A percentile compares a stretch with the other conserved stretches of the same genome.
Evolutionary conservation across 2,113 vertebrate genomes (phyloP).

Genomic region (Paradoxurus hermaphroditus): DNA sequence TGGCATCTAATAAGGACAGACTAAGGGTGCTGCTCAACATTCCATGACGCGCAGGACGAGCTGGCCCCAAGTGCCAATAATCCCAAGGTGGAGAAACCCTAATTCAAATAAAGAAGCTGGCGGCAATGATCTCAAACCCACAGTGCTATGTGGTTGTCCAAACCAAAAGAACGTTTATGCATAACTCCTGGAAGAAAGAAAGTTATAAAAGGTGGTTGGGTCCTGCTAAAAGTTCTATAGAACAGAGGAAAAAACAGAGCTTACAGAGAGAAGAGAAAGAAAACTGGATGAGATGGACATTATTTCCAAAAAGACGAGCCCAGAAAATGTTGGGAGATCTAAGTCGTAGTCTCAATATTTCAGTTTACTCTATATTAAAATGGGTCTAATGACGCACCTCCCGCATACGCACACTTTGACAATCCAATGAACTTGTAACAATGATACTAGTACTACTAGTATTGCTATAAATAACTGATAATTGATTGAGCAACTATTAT

Average conservation of each 20-base stretch:
- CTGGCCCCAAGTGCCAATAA: background rate
- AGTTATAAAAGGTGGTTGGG: background rate
- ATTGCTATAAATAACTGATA: background rate
- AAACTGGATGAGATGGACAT: background rate
- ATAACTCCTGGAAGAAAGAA: background rate
- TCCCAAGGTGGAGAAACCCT: background rate
- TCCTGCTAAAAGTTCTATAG: background rate
- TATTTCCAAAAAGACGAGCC: slow-evolving; percentile 30
- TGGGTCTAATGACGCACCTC: background rate
- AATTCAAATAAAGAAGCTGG: slow-evolving; percentile 40
- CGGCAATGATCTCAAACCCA: background rate
- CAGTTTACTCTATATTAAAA: background rate
- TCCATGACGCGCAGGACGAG: background rate
- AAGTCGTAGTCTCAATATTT: slow-evolving; percentile 11
- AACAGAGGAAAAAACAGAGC: background rate
- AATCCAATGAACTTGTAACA: background rate
- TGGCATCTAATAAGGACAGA: background rate
- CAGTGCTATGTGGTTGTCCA: background rate
- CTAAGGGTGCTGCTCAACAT: background rate
- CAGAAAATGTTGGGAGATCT: background rate
- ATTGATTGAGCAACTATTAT: background rate
- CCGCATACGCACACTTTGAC: background rate
- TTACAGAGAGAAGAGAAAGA: background rate
- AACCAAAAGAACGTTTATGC: slow-evolving; percentile 1
- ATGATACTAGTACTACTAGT: background rate